Evolutionary conservation across 2,113 vertebrate genomes (phyloP), one percentile per base, ranked within the genome.

Genomic region (Calidris pugnax): DNA sequence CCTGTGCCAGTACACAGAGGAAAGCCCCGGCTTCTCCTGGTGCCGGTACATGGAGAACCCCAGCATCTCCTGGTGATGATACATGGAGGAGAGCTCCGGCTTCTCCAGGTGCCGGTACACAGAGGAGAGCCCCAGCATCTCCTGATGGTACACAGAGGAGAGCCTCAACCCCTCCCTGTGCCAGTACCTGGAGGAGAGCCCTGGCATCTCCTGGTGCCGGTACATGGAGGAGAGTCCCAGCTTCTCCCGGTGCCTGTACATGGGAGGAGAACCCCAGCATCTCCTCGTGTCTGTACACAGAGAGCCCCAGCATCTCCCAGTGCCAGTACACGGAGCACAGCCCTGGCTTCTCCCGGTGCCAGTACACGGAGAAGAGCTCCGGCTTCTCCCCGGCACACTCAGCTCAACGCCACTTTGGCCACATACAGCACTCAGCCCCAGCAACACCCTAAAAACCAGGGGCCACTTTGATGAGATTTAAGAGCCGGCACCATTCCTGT

Each of bases 371-470:
- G 21, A 21, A 21, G 21, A 48, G 47, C 59, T n/a, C n/a, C 10
- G 6, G 14, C 23, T 60, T 60, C n/a, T 37, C 59, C n/a, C 14
- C 0, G 1, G 30, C 45, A 53, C 1, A 0, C 19, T 0, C 22
- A 28, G 55, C 62, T 75, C 86, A 22, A 37, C 4, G 0, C 14
- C 8, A 2, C n/a, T 33, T 23, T 4, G 22, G 55, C 41, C 6
- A 17, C 5, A 33, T 9, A 22, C 6, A 18, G 5, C 4, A 2
- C 60, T 41, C 62, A 28, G 30, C 17, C 12, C 24, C 12, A 43
- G 56, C 37, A 67, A 51, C 77, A 67, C 10, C 67, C 41, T 10
- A 2, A 32, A 75, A 68, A 28, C 4, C 53, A 22, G 14, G 21
- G 14, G 32, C 11, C 8, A 3, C 43, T 16, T 27, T 12, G 47